Evolutionary conservation across 2,797 vertebrate species (phyloP), one percentile per base, ranked within the genome.

Genomic region (Spinibarbus caldwelli): DNA sequence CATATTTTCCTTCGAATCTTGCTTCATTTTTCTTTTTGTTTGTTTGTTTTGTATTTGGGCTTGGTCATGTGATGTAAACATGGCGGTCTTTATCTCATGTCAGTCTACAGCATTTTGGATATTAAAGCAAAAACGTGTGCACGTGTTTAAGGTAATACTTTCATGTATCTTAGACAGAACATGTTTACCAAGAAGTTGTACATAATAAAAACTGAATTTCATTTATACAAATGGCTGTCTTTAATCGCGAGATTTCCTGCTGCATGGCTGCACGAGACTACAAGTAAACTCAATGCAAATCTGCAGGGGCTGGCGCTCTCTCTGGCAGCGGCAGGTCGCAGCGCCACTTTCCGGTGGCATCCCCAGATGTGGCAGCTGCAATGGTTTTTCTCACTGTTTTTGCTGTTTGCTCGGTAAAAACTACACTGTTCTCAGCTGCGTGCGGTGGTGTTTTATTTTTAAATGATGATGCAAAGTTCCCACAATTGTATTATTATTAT

Each of bases 21-120:
- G 7, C 49, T 29, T 31, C 0, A 10, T 23, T 70, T 21, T 68
- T 1, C 3, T 2, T 21, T 23, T 19, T 26, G 66, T 68, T 34
- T 67, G 31, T 67, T 67, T 67, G 31, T 75, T 34, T 73, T 49
- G 17, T 21, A 47, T 49, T 34, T 77, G 52, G 15, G 54, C 0
- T n/a, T 59, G 43, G 62, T n/a, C 62, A 67, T 19, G 78, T 68
- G 78, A 36, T 52, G 29, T 45, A 66, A 67, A 80, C 78, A 80
- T 67, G 78, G 62, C 62, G 43, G 5, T 19, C 57, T 15, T 17
- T 7, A 62, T 10, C 38, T 31, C 76, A 43, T 57, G 14, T 10
- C 34, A 59, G 4, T 19, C 11, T n/a, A 2, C 19, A 29, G 17
- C 6, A 52, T 54, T 38, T 57, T n/a, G 6, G 0, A 66, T 36